These are phyloP conservation scores for Hippoglossus stenolepis DNA, from an alignment of 2,113 vertebrate species.

Conservation along the genomic window DNA sequence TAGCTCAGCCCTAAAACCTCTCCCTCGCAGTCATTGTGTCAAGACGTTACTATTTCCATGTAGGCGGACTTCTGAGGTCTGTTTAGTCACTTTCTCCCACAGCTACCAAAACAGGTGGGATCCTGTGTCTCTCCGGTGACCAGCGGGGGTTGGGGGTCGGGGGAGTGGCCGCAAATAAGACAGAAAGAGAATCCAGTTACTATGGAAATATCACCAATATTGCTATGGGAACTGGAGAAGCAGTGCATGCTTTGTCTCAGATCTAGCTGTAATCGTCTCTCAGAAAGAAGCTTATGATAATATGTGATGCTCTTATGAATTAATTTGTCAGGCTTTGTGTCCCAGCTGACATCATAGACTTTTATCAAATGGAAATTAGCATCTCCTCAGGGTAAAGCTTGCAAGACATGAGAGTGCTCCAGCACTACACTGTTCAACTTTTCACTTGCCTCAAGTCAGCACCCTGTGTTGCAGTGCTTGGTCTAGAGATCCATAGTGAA, in stretches of 20 bases:
- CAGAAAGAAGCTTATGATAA: constrained; percentile 77
- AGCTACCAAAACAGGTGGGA: constrained; percentile 64
- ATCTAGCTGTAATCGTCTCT: constrained; percentile 69
- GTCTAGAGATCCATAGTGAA: constrained; percentile 26
- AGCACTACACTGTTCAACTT: constrained; percentile 18
- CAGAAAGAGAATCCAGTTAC: constrained; percentile 55
- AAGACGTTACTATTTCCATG: constrained; percentile 29
- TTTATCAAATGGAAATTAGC: constrained; percentile 72
- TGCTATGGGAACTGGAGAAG: constrained; percentile 70
- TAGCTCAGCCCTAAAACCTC: constrained; percentile 55
- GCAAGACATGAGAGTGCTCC: constrained; percentile 30
- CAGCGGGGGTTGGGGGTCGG: not conserved
- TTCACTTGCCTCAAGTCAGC: constrained; percentile 21
- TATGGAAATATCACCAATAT: constrained; percentile 69
- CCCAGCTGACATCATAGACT: constrained; percentile 71
- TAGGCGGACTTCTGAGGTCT: constrained; percentile 30
- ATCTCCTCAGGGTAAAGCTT: constrained; percentile 49
- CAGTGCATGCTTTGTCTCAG: constrained; percentile 54
- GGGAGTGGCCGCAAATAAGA: not conserved
- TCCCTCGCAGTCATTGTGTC: constrained; percentile 30
- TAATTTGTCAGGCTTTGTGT: constrained; percentile 76
- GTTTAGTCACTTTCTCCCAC: constrained; percentile 63
- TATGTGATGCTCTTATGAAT: constrained; percentile 75
- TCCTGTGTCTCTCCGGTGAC: constrained; percentile 27
- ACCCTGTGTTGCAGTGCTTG: not conserved